Conservation (phyloP, 2,888 invertebrate genomes). For the Aspidapion aeneum region DNA sequence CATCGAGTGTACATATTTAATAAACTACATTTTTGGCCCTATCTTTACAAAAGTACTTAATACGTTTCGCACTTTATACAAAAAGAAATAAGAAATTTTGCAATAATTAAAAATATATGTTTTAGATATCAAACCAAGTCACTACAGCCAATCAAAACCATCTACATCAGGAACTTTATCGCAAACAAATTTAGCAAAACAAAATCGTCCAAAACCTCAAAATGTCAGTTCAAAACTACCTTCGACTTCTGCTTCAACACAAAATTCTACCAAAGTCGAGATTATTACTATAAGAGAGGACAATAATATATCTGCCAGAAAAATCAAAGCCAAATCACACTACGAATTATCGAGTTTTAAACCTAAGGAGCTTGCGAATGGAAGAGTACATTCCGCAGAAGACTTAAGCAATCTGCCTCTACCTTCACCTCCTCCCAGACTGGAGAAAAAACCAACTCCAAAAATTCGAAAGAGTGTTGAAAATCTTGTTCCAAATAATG, state of each 20-base stretch:
- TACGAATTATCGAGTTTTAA: neutral
- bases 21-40: no score
- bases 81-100: no score
- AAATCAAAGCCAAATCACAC: neutral
- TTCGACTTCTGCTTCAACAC: neutral
- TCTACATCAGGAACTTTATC: neutral
- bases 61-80: no score
- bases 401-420: neutral
- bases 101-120: constrained; percentile 1
- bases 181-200: neutral
- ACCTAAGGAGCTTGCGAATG: neutral
- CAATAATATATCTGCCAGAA: neutral
- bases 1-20: no score
- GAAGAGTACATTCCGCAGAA: neutral
- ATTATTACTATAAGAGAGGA: neutral
- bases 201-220: neutral
- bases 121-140: constrained; percentile 7
- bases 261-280: neutral
- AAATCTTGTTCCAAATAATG: neutral
- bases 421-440: neutral
- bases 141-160: neutral
- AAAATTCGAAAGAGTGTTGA: neutral
- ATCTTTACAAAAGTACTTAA: no score
- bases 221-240: neutral
- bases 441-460: neutral